These are phyloP conservation scores for Silurus glanis DNA, from an alignment of 2,113 vertebrate genomes.

Conservation along the genomic window DNA sequence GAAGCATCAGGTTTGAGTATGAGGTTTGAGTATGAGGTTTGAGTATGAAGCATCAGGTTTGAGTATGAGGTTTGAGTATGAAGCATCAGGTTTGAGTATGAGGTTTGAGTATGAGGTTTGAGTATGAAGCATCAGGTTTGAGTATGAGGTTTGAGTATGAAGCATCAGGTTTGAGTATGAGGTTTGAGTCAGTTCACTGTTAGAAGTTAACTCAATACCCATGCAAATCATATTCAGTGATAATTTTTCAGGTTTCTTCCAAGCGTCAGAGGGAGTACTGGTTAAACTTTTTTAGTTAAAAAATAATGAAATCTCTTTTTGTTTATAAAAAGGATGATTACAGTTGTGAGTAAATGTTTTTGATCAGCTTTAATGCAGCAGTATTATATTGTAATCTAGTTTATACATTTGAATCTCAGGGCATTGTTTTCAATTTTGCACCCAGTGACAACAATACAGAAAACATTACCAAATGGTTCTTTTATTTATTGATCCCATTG, in stretches of 20 bases:
- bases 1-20: too few species aligned
- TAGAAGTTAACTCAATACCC: not conserved
- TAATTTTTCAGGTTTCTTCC: not conserved
- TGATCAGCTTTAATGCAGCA: not conserved
- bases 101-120: too few species aligned
- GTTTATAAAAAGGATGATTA: not conserved
- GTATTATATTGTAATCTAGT: not conserved
- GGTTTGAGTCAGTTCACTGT: not conserved
- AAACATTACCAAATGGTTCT: not conserved
- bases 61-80: too few species aligned
- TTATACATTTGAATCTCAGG: too few species aligned
- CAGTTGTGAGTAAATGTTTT: not conserved
- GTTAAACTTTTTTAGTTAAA: not conserved
- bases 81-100: too few species aligned
- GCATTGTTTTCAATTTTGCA: not conserved
- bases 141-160: too few species aligned
- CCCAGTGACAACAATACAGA: not conserved
- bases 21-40: too few species aligned
- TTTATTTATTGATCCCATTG: not conserved
- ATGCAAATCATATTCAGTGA: not conserved
- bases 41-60: too few species aligned
- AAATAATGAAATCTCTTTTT: too few species aligned
- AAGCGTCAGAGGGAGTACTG: not conserved
- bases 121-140: too few species aligned
- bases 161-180: not conserved